phyloP scores from a whole-genome alignment of 2,888 invertebrate species.

The Myopa testacea region DNA sequence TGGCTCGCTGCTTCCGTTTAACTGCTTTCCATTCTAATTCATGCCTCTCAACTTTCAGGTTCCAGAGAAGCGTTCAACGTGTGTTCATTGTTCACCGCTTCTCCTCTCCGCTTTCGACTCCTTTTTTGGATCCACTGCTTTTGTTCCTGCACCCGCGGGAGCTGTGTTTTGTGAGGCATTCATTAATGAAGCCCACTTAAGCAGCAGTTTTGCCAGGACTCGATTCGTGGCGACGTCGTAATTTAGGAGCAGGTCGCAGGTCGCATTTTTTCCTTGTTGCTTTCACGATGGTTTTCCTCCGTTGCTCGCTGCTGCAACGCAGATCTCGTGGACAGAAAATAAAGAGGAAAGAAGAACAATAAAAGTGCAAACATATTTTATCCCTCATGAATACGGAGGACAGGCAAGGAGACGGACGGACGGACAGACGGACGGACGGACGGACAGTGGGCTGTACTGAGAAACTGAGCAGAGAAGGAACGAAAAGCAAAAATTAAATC shows the following conservation, averaged over 20 bases:
- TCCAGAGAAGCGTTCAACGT: no score
- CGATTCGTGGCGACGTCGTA: neutral
- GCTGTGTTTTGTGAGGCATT: conserved; percentile 17
- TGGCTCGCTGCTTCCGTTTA: neutral
- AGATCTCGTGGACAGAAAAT: no score
- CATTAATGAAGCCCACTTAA: conserved; percentile 21
- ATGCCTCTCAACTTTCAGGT: conserved; percentile 2
- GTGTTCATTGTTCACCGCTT: neutral
- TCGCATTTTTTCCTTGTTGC: no score
- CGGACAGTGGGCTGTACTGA: no score
- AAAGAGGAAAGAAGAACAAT: no score
- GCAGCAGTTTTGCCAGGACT: neutral
- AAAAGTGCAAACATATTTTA: neutral
- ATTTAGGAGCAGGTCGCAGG: conserved; percentile 4
- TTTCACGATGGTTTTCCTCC: no score
- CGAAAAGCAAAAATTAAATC: no score
- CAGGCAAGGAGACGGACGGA: neutral
- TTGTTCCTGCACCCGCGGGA: neutral
- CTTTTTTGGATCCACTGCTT: neutral
- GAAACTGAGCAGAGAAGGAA: no score
- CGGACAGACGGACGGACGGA: no score
- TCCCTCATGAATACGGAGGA: conserved; percentile 1
- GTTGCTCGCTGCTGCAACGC: no score
- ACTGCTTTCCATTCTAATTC: neutral
- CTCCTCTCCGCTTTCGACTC: neutral